Percentiles rank a stretch among this genome's conserved stretches.
Conservation (phyloP, 2,113 vertebrate genomes). For the Geococcyx californianus region DNA sequence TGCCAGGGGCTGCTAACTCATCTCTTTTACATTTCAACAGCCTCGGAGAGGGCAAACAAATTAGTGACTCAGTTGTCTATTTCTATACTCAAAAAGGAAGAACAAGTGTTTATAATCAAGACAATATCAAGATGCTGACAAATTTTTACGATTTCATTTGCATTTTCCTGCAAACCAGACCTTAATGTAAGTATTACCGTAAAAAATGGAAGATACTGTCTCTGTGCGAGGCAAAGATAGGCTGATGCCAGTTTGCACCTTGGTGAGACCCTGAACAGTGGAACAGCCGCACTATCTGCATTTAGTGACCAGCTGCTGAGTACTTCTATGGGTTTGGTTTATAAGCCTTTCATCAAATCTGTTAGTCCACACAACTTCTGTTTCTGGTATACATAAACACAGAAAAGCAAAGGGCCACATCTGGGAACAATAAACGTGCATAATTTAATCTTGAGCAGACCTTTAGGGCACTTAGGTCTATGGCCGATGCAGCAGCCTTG, state of each 20-base stretch:
- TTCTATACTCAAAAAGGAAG: background rate
- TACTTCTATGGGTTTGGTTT: background rate
- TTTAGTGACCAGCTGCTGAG: background rate
- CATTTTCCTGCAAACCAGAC: background rate
- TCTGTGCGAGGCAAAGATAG: background rate
- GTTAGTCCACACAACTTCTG: background rate
- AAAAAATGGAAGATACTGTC: background rate
- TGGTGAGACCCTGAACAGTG: background rate
- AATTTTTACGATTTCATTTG: background rate
- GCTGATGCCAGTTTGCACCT: background rate
- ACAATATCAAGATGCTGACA: background rate
- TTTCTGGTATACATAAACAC: background rate
- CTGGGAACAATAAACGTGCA: background rate
- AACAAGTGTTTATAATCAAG: background rate
- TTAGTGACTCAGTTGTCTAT: conserved; percentile 28
- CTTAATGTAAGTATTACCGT: background rate
- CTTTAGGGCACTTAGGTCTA: background rate
- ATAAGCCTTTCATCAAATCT: background rate
- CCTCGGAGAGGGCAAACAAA: conserved; percentile 31
- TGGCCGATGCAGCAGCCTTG: background rate
- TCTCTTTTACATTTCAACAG: background rate
- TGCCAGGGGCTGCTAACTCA: conserved; percentile 28
- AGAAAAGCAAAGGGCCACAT: background rate
- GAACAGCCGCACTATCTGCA: background rate
- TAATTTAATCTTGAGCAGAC: background rate